Percentiles rank a stretch among this genome's conserved stretches.
Conservation (phyloP, 1,140 invertebrate species). For the Chlorops oryzae region DNA sequence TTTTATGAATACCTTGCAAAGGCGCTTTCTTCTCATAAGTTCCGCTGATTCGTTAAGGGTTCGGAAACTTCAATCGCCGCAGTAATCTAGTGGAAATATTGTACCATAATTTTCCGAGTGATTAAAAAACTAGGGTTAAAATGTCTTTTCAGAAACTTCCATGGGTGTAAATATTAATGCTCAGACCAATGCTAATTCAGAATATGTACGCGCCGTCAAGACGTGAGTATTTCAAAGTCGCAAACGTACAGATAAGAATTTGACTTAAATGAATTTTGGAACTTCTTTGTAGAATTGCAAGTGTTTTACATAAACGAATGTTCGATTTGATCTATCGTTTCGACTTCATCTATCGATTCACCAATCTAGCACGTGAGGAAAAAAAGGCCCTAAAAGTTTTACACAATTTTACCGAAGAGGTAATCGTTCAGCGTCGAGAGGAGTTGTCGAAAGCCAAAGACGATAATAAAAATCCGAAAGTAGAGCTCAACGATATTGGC, state of each 20-base stretch:
- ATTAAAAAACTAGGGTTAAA: too few species aligned
- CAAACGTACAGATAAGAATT: neutral
- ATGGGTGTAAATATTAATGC: conserved; percentile 75
- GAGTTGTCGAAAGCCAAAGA: conserved; percentile 40
- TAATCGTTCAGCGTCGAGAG: conserved; percentile 49
- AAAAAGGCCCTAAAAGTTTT: conserved; percentile 56
- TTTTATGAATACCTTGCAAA: too few species aligned
- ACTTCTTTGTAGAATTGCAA: conserved; percentile 30
- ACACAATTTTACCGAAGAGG: conserved; percentile 62
- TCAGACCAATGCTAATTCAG: conserved; percentile 62
- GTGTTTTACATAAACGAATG: conserved; percentile 48
- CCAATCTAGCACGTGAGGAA: conserved; percentile 52
- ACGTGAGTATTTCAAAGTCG: conserved; percentile 51
- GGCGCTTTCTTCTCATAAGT: too few species aligned
- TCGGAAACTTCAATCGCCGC: too few species aligned
- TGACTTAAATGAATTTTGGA: neutral
- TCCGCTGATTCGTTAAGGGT: too few species aligned
- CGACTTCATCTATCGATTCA: conserved; percentile 53
- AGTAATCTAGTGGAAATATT: too few species aligned
- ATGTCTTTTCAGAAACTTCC: conserved; percentile 62
- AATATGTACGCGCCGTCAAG: conserved; percentile 68
- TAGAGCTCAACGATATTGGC: conserved; percentile 31
- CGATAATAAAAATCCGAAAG: conserved; percentile 27
- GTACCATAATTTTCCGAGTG: too few species aligned
- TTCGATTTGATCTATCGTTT: conserved; percentile 52